Percentiles rank a stretch among this genome's conserved stretches.
Evolutionary conservation across 2,113 vertebrate genomes (phyloP).

Genomic region (Mustela nigripes): DNA sequence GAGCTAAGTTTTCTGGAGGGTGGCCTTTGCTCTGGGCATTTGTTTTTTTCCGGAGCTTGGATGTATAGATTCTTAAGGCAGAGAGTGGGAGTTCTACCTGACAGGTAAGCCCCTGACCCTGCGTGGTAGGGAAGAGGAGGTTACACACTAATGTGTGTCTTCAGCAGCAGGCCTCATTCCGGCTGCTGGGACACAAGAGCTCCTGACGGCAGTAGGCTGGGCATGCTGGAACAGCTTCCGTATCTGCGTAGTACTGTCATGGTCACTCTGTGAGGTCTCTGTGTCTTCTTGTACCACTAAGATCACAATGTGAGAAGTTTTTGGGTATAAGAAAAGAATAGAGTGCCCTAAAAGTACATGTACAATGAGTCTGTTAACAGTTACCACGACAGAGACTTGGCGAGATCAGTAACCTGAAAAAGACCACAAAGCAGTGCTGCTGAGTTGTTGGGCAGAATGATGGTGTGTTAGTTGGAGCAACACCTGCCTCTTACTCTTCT

Average conservation of each 20-base stretch:
- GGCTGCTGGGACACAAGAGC: background rate
- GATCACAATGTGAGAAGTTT: background rate
- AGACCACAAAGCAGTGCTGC: background rate
- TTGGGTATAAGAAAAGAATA: constrained; percentile 7
- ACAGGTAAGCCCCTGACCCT: background rate
- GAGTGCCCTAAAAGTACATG: background rate
- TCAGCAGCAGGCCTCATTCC: background rate
- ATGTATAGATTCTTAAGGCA: constrained; percentile 16
- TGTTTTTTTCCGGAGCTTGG: background rate
- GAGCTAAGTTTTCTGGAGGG: background rate
- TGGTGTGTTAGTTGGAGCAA: background rate
- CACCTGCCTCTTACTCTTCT: background rate
- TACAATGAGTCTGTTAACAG: constrained; percentile 13
- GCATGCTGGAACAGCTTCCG: background rate
- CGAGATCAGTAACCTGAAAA: background rate
- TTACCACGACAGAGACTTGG: background rate
- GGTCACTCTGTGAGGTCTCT: background rate
- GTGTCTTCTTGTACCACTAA: constrained; percentile 14
- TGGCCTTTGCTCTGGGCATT: background rate
- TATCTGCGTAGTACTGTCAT: background rate
- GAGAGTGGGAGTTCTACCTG: background rate
- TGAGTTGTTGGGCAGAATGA: background rate
- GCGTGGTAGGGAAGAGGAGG: background rate
- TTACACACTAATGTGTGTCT: background rate
- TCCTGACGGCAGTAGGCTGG: background rate